Percentiles rank a stretch among this genome's conserved stretches.
Evolutionary conservation across 2,888 invertebrate species (phyloP).

Genomic region (Lordiphosa andalusiaca): DNA sequence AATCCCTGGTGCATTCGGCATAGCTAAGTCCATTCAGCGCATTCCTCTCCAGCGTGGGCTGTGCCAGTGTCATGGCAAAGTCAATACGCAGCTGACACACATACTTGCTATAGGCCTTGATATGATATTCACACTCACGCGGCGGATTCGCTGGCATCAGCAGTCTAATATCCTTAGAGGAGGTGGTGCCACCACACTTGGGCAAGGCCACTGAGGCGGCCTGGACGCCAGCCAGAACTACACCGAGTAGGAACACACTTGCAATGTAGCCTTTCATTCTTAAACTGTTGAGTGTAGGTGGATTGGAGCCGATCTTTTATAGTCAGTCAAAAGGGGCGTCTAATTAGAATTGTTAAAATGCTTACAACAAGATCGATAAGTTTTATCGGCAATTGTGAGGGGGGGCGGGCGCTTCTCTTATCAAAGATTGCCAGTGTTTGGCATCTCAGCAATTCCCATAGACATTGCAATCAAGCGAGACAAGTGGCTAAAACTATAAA

Average conservation of each 20-base stretch:
- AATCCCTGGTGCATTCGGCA: conserved; percentile 62
- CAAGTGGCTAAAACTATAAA: conserved; percentile 2
- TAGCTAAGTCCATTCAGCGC: conserved; percentile 27
- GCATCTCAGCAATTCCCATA: neutral
- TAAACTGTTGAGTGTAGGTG: neutral
- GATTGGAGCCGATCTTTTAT: conserved; percentile 41
- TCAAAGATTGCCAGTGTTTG: neutral
- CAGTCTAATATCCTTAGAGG: conserved; percentile 63
- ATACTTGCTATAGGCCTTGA: conserved; percentile 56
- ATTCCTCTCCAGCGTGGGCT: conserved; percentile 52
- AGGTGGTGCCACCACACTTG: conserved; percentile 60
- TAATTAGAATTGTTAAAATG: conserved; percentile 5
- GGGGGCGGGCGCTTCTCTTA: neutral
- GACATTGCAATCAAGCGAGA: conserved; percentile 5
- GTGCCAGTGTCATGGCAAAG: conserved; percentile 69
- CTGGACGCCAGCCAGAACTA: conserved; percentile 20
- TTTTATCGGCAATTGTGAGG: neutral
- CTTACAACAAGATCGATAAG: conserved; percentile 1
- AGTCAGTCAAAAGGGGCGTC: neutral
- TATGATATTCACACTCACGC: conserved; percentile 54
- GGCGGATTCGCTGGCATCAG: conserved; percentile 58
- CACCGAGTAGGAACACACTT: conserved; percentile 32
- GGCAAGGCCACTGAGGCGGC: conserved; percentile 60
- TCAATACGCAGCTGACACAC: conserved; percentile 72
- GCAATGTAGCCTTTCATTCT: conserved; percentile 43